Evolutionary conservation across 2,888 invertebrate genomes (phyloP).

Genomic region (Stenodera caucasica): DNA sequence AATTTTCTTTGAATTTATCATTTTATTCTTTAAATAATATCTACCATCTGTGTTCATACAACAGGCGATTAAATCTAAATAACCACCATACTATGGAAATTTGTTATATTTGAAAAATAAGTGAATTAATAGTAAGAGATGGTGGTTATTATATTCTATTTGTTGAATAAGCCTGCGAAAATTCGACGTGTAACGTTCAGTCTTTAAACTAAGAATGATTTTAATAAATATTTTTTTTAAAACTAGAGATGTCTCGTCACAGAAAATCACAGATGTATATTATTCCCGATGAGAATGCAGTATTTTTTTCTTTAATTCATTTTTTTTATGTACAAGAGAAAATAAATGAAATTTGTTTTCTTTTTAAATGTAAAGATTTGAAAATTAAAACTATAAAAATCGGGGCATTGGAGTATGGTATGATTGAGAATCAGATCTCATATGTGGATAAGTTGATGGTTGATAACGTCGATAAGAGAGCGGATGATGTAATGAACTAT

Average conservation of each 20-base stretch:
- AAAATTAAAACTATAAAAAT: conserved; percentile 46
- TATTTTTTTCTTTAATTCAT: neutral
- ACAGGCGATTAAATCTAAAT: neutral
- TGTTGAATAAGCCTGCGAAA: neutral
- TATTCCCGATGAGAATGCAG: conserved; percentile 35
- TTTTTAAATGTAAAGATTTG: conserved; percentile 32
- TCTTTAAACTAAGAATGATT: conserved; percentile 22
- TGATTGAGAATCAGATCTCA: conserved; percentile 43
- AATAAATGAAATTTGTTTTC: neutral
- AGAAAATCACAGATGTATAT: conserved; percentile 48
- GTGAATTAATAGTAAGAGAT: neutral
- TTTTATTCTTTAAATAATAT: neutral
- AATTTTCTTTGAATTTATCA: too few species aligned
- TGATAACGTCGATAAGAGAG: conserved; percentile 47
- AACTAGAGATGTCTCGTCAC: conserved; percentile 43
- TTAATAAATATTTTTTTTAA: conserved; percentile 35
- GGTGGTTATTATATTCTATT: neutral
- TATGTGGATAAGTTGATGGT: conserved; percentile 47
- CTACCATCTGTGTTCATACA: conserved; percentile 7
- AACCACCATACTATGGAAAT: neutral
- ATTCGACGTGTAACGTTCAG: conserved; percentile 13
- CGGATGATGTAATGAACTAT: conserved; percentile 45
- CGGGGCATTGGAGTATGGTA: conserved; percentile 44
- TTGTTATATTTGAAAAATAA: neutral
- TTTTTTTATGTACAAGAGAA: conserved; percentile 16